phyloP scores from a whole-genome alignment of 2,797 vertebrate species.

The Apogon talboti region DNA sequence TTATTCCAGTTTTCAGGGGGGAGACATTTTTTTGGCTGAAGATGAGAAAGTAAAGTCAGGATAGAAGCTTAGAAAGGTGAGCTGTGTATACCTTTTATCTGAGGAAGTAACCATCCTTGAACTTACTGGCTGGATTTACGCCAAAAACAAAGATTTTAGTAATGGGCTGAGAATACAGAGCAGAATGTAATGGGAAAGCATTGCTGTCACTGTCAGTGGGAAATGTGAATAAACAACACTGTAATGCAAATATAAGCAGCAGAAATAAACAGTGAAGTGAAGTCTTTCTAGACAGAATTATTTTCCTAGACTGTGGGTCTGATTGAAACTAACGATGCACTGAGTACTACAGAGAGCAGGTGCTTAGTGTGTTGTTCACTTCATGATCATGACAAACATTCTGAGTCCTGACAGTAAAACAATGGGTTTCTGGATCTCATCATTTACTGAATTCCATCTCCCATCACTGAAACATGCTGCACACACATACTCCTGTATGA shows the following conservation, averaged over 20 bases:
- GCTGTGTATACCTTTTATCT: conserved; percentile 31
- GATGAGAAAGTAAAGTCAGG: conserved; percentile 12
- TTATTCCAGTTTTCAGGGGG: neutral
- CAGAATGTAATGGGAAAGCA: conserved; percentile 15
- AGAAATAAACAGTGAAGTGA: conserved; percentile 24
- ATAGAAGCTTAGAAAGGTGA: conserved; percentile 18
- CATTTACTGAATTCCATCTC: neutral
- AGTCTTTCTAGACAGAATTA: conserved; percentile 22
- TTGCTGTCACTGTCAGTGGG: conserved; percentile 19
- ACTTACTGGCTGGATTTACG: conserved; percentile 32
- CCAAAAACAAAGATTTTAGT: conserved; percentile 39
- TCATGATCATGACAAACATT: conserved; percentile 23
- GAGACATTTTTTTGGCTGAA: conserved; percentile 7
- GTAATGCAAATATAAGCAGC: conserved; percentile 8
- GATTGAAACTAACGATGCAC: conserved; percentile 16
- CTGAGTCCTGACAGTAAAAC: conserved; percentile 24
- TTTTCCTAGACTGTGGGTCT: conserved; percentile 11
- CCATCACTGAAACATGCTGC: neutral
- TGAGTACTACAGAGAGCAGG: conserved; percentile 31
- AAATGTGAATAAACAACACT: conserved; percentile 13
- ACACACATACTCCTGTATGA: neutral
- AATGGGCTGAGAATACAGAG: conserved; percentile 39
- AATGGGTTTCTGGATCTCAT: neutral
- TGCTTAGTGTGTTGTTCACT: conserved; percentile 13
- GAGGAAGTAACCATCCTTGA: conserved; percentile 31